A percentile compares a stretch with the other conserved stretches of the same genome.
Conservation (phyloP, 2,888 invertebrate genomes). For the Glyphotaelius pellucidus region DNA sequence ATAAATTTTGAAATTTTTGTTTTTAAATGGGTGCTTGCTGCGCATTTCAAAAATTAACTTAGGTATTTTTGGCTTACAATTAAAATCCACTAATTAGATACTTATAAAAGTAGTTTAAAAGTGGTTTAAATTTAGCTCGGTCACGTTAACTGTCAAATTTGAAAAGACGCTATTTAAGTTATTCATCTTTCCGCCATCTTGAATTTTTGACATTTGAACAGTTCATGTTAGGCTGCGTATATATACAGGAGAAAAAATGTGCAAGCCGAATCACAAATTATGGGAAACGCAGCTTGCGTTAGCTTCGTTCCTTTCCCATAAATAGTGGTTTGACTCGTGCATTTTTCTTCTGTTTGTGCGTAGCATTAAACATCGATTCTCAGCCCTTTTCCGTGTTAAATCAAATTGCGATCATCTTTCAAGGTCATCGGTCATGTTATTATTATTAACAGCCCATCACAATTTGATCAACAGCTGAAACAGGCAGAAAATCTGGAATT, state of each 20-base stretch:
- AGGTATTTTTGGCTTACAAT: background rate
- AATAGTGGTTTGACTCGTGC: too few species aligned
- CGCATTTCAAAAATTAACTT: background rate
- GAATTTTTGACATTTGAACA: background rate
- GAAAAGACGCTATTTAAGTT: background rate
- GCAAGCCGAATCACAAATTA: too few species aligned
- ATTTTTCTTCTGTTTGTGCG: too few species aligned
- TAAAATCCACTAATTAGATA: background rate
- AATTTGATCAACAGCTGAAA: background rate
- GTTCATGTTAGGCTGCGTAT: background rate
- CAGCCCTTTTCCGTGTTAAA: background rate
- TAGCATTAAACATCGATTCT: background rate
- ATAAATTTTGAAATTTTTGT: background rate
- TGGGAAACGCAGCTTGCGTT: too few species aligned
- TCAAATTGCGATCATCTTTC: background rate
- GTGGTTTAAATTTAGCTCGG: background rate
- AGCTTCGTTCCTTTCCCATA: too few species aligned
- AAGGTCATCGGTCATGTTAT: background rate
- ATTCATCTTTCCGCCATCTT: background rate
- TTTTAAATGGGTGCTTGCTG: background rate
- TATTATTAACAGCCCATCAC: background rate
- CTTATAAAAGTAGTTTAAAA: background rate
- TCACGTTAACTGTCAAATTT: background rate
- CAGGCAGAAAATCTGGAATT: background rate
- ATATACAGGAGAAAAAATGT: too few species aligned